Percentiles rank a stretch among this genome's conserved stretches.
Conservation (phyloP, 2,888 invertebrate species). For the Ditula angustiorana region DNA sequence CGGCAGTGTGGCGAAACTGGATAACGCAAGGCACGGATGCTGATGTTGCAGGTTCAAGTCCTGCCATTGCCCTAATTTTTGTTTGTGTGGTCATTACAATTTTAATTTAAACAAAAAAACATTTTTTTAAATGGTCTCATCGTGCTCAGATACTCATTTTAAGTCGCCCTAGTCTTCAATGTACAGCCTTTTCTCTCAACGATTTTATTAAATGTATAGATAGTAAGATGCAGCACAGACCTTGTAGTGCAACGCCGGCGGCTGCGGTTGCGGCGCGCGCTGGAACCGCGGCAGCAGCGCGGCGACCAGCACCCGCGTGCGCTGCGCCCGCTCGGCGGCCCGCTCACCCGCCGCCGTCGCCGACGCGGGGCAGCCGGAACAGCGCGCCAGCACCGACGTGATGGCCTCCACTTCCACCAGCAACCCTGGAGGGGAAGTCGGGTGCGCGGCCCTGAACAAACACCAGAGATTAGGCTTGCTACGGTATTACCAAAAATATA, state of each 20-base stretch:
- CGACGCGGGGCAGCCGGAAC: conserved; percentile 84
- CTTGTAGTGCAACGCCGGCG: conserved; percentile 60
- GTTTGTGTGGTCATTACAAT: no score
- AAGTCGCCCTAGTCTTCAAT: no score
- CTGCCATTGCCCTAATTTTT: no score
- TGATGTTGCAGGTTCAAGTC: no score
- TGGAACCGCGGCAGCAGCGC: conserved; percentile 90
- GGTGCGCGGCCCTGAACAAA: conserved; percentile 72
- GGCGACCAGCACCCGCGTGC: conserved; percentile 91
- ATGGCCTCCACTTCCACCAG: conserved; percentile 91
- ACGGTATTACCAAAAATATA: no score
- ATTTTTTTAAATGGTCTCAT: no score
- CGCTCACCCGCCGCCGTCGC: conserved; percentile 64
- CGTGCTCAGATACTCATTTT: no score
- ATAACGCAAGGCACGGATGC: no score
- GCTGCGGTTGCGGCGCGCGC: conserved; percentile 63
- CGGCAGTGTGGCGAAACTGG: no score
- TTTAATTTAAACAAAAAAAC: no score
- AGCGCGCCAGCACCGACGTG: conserved; percentile 90
- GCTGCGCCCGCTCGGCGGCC: conserved; percentile 85
- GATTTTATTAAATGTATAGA: background rate
- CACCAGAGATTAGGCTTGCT: background rate
- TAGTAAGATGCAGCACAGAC: conserved; percentile 50
- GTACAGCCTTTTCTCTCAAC: background rate
- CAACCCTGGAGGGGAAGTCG: conserved; percentile 87